These are phyloP conservation scores for Trisateles emortualis DNA, from an alignment of 2,888 invertebrate species.

Conservation along the genomic window DNA sequence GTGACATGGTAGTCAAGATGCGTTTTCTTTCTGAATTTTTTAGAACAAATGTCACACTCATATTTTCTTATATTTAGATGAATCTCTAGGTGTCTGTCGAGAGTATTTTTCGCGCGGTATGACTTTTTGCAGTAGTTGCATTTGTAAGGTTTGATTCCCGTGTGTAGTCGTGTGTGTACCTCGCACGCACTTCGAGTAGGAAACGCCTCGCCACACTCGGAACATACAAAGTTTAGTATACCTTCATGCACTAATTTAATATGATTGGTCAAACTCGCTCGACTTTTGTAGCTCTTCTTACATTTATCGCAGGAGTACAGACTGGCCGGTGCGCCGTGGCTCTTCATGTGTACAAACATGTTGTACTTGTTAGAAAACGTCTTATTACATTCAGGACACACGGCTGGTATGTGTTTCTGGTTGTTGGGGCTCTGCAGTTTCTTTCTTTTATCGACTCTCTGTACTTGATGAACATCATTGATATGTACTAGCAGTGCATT, in stretches of 20 bases:
- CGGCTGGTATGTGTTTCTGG: slow-evolving; percentile 71
- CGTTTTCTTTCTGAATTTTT: slow-evolving; percentile 68
- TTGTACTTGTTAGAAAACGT: slow-evolving; percentile 81
- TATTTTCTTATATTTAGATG: slow-evolving; percentile 67
- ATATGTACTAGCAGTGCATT: slow-evolving; percentile 51
- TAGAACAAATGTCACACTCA: slow-evolving; percentile 66
- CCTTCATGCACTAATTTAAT: slow-evolving; percentile 74
- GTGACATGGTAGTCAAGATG: slow-evolving; percentile 73
- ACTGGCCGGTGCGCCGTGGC: slow-evolving; percentile 55
- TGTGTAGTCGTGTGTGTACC: slow-evolving; percentile 75
- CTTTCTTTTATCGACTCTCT: slow-evolving; percentile 26
- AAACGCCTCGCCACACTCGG: slow-evolving; percentile 80
- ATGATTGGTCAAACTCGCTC: slow-evolving; percentile 77
- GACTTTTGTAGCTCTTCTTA: slow-evolving; percentile 74
- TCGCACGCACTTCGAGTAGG: slow-evolving; percentile 72
- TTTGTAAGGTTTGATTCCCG: slow-evolving; percentile 75
- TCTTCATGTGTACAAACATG: slow-evolving; percentile 77
- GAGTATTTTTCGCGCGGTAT: slow-evolving; percentile 66
- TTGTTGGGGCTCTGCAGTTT: slow-evolving; percentile 47
- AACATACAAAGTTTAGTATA: slow-evolving; percentile 71
- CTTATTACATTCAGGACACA: slow-evolving; percentile 81
- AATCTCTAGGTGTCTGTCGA: slow-evolving; percentile 65
- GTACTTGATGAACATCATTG: slow-evolving; percentile 35
- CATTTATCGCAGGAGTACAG: slow-evolving; percentile 74
- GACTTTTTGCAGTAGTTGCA: slow-evolving; percentile 75